phyloP scores from a whole-genome alignment of 2,113 vertebrate species.

The Vombatus ursinus region DNA sequence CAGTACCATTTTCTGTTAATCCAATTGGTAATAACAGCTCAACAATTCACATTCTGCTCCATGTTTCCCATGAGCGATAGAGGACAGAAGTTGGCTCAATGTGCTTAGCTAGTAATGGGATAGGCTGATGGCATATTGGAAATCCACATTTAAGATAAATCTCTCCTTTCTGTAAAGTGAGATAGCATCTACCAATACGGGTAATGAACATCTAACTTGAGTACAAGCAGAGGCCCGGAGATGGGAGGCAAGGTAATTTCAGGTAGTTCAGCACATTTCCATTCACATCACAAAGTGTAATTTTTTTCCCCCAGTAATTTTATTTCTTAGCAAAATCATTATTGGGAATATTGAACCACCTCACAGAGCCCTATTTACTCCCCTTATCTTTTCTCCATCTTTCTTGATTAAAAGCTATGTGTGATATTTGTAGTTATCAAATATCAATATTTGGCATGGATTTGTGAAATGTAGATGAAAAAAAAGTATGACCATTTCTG shows the following conservation, averaged over 20 bases:
- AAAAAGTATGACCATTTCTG: constrained; percentile 57
- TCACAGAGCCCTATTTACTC: constrained; percentile 70
- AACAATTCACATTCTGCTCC: not conserved
- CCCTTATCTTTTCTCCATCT: constrained; percentile 64
- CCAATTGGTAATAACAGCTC: not conserved
- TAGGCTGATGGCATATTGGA: not conserved
- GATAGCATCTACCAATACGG: not conserved
- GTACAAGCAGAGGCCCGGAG: not conserved
- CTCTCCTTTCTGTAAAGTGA: constrained; percentile 27
- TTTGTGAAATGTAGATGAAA: constrained; percentile 63
- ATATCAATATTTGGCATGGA: constrained; percentile 77
- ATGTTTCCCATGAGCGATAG: not conserved
- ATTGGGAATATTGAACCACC: constrained; percentile 67
- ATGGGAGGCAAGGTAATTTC: constrained; percentile 54
- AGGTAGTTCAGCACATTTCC: constrained; percentile 48
- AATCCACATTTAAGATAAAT: constrained; percentile 55
- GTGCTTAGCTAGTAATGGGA: constrained; percentile 31
- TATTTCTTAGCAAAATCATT: constrained; percentile 79
- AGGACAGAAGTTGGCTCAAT: not conserved
- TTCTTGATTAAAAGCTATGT: constrained; percentile 80
- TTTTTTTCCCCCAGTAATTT: constrained; percentile 59
- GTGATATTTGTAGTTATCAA: constrained; percentile 79
- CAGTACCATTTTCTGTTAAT: not conserved
- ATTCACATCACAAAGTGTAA: constrained; percentile 61
- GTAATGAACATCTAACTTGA: constrained; percentile 40